Conservation (phyloP, 1,140 invertebrate genomes). For the Yoshiicerus persimilis region DNA sequence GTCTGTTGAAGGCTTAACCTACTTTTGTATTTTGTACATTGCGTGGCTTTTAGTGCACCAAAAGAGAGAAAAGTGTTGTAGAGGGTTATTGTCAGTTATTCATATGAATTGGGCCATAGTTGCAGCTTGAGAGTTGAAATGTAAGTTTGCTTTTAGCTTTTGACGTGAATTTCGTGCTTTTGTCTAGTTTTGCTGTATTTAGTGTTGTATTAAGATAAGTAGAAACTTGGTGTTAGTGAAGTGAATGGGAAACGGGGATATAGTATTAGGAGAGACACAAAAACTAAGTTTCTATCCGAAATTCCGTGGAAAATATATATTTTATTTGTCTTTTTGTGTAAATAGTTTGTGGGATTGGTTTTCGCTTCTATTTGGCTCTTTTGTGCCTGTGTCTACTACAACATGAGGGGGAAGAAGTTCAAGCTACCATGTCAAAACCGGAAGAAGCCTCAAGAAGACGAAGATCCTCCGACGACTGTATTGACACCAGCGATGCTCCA, state of each 20-base stretch:
- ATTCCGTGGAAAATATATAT: too few species aligned
- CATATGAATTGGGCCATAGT: not conserved
- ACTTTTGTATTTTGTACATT: too few species aligned
- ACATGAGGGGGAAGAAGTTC: not conserved
- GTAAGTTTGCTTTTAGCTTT: not conserved
- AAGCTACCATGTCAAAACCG: not conserved
- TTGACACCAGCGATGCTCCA: slow-evolving; percentile 31
- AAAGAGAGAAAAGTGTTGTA: not conserved
- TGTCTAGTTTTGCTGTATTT: not conserved
- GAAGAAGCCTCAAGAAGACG: not conserved
- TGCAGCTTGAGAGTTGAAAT: not conserved
- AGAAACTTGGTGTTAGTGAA: not conserved
- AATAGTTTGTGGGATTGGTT: slow-evolving; percentile 30
- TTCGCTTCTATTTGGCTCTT: slow-evolving; percentile 21
- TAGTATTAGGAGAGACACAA: not conserved
- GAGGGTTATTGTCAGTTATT: not conserved
- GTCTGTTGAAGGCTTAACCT: too few species aligned
- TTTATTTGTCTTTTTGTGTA: not conserved
- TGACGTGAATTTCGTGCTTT: not conserved
- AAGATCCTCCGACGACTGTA: not conserved
- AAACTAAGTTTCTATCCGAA: not conserved
- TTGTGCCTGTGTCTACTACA: slow-evolving; percentile 32
- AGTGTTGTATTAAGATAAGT: too few species aligned
- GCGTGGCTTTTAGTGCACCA: not conserved
- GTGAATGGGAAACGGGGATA: not conserved